phyloP scores from a whole-genome alignment of 2,797 vertebrate genomes.

The Micromesistius poutassou region DNA sequence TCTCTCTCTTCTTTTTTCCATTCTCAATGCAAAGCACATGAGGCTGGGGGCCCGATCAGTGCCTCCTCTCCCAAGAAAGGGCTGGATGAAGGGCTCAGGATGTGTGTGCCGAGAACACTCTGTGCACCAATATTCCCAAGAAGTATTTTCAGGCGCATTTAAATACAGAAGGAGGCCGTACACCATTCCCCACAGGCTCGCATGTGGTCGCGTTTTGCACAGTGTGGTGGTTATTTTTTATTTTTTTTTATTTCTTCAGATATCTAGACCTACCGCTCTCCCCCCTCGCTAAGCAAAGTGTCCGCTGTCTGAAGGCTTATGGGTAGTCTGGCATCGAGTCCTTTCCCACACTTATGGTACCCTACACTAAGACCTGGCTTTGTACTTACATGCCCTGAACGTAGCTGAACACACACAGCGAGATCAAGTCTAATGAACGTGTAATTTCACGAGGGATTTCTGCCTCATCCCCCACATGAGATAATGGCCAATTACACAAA shows the following conservation, averaged over 20 bases:
- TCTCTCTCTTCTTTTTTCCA: not conserved
- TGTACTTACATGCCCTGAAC: constrained; percentile 47
- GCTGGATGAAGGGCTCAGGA: constrained; percentile 37
- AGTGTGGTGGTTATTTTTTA: constrained; percentile 36
- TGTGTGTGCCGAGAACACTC: constrained; percentile 32
- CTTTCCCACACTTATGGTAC: constrained; percentile 68
- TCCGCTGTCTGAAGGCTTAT: constrained; percentile 46
- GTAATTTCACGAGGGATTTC: constrained; percentile 45
- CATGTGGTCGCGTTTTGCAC: constrained; percentile 64
- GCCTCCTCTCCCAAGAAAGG: constrained; percentile 52
- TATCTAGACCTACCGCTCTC: constrained; percentile 41
- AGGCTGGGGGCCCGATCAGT: constrained; percentile 60
- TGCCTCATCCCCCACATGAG: constrained; percentile 67
- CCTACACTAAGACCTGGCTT: constrained; percentile 52
- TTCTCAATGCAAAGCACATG: constrained; percentile 66
- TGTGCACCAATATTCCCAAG: constrained; percentile 53
- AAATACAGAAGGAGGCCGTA: constrained; percentile 61
- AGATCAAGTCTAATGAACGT: constrained; percentile 61
- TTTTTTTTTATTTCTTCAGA: constrained; percentile 36
- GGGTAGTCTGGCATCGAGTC: constrained; percentile 53
- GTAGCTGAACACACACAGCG: constrained; percentile 50
- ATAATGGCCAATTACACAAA: constrained; percentile 77
- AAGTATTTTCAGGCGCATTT: constrained; percentile 65
- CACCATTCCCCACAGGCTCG: constrained; percentile 59
- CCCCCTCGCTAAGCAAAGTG: constrained; percentile 38